Evolutionary conservation across 2,888 invertebrate genomes (phyloP).

Genomic region (Euproctis similis): DNA sequence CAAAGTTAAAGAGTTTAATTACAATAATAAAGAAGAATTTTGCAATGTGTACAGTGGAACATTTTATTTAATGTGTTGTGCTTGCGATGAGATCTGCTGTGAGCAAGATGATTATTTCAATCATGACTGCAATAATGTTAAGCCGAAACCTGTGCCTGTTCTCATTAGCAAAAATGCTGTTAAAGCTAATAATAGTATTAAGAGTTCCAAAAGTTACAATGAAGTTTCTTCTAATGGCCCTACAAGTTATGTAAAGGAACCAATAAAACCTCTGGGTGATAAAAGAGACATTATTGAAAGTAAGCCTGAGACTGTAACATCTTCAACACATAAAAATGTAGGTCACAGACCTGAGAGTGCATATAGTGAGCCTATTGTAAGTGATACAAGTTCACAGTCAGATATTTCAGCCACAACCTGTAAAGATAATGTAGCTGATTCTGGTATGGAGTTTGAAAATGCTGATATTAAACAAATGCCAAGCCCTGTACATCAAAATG

Average conservation of each 20-base stretch:
- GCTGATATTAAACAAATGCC: constrained; percentile 32
- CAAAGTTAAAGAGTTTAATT: constrained; percentile 82
- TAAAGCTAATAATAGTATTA: constrained; percentile 51
- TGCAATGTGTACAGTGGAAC: constrained; percentile 79
- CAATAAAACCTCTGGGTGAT: constrained; percentile 35
- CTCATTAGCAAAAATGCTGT: constrained; percentile 62
- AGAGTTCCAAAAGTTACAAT: constrained; percentile 39
- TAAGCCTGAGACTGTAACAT: constrained; percentile 38
- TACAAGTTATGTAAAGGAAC: constrained; percentile 34
- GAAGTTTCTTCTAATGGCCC: constrained; percentile 49
- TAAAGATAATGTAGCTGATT: constrained; percentile 47
- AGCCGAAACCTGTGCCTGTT: constrained; percentile 68
- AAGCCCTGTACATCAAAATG: constrained; percentile 34
- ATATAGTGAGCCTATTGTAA: constrained; percentile 37
- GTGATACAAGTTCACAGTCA: constrained; percentile 45
- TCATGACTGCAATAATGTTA: constrained; percentile 79
- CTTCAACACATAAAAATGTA: constrained; percentile 32
- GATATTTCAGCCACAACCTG: constrained; percentile 36
- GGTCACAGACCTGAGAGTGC: constrained; percentile 21
- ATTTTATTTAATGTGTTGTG: constrained; percentile 86
- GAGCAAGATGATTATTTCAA: constrained; percentile 85
- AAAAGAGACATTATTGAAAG: constrained; percentile 43
- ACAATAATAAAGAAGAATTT: constrained; percentile 81
- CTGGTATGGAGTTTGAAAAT: constrained; percentile 42
- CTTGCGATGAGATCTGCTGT: constrained; percentile 85